Evolutionary conservation across 2,888 invertebrate genomes (phyloP).

Genomic region (Atethmia centrago): DNA sequence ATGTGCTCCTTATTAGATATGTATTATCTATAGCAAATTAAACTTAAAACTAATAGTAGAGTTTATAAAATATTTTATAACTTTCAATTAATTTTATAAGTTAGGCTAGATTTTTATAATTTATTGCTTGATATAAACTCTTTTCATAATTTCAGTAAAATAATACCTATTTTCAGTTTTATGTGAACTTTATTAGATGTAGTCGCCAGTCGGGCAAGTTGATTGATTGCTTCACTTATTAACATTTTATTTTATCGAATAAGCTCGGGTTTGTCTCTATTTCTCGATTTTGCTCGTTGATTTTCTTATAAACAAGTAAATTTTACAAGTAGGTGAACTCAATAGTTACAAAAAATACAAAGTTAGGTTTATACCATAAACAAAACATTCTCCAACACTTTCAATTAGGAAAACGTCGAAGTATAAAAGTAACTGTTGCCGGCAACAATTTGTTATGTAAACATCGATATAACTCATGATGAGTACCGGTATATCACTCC

Average conservation of each 20-base stretch:
- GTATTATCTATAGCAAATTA: neutral
- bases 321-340: neutral
- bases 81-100: constrained; percentile 8
- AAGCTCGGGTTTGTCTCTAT: neutral
- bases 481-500: constrained; percentile 53
- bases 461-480: constrained; percentile 55
- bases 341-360: constrained; percentile 3
- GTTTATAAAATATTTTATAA: no score
- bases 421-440: constrained; percentile 39
- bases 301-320: neutral
- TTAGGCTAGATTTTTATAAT: neutral
- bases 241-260: neutral
- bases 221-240: neutral
- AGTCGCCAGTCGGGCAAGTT: neutral
- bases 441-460: constrained; percentile 54
- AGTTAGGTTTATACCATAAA: neutral
- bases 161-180: neutral
- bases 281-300: neutral
- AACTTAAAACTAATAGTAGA: neutral
- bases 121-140: neutral
- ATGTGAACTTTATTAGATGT: neutral
- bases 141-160: neutral
- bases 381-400: constrained; percentile 18
- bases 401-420: constrained; percentile 41
- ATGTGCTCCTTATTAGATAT: no score